phyloP scores from a whole-genome alignment of 1,140 invertebrate species.

The Drosophila nikananu region DNA sequence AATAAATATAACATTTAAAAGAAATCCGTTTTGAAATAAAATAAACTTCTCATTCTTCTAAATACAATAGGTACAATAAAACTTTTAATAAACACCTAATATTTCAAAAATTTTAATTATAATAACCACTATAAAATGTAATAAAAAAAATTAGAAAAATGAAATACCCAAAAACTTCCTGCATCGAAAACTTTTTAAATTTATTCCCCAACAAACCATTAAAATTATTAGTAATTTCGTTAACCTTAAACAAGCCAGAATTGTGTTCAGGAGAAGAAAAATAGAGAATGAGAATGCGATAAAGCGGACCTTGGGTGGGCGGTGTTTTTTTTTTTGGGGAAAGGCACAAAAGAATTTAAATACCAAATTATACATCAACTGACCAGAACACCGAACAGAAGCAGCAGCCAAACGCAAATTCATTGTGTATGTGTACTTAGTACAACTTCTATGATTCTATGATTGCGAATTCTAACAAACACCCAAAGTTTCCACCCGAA shows the following conservation, averaged over 20 bases:
- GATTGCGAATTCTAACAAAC: slow-evolving; percentile 49
- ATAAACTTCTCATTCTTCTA: too few species aligned
- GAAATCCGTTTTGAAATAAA: too few species aligned
- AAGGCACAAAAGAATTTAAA: slow-evolving; percentile 50
- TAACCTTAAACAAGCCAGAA: background rate
- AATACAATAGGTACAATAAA: too few species aligned
- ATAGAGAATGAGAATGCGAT: background rate
- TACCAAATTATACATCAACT: slow-evolving; percentile 56
- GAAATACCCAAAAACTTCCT: background rate
- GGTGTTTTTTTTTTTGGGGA: background rate
- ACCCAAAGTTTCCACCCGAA: slow-evolving; percentile 8
- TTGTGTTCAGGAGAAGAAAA: background rate
- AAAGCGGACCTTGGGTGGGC: background rate
- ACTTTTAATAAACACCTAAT: background rate
- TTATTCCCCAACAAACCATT: background rate
- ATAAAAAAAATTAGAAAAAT: background rate
- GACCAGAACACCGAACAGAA: slow-evolving; percentile 33
- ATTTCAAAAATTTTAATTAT: too few species aligned
- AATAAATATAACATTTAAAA: too few species aligned
- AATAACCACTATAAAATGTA: background rate
- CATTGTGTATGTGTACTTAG: slow-evolving; percentile 43
- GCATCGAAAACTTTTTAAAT: background rate
- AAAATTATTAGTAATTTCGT: background rate
- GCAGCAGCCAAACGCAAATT: slow-evolving; percentile 15
- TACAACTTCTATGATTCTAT: slow-evolving; percentile 36